phyloP scores from a whole-genome alignment of 2,888 invertebrate species.

The Eremobia ochroleuca region DNA sequence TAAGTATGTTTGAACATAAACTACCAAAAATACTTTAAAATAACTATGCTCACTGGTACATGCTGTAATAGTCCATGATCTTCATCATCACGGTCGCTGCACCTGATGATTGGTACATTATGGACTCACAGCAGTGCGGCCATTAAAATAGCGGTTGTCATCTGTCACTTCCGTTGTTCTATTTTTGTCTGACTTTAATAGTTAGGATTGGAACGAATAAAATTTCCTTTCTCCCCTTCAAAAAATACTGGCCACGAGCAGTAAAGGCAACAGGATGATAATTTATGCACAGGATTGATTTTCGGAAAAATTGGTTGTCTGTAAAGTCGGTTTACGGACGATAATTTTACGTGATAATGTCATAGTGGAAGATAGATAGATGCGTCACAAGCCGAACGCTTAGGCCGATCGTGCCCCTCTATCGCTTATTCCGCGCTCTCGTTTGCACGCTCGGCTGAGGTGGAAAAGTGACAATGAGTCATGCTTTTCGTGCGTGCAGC shows the following conservation, averaged over 20 bases:
- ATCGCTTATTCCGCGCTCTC: too few relatives aligned
- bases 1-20: background rate
- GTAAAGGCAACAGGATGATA: background rate
- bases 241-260: background rate
- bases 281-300: background rate
- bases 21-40: slow-evolving; percentile 17
- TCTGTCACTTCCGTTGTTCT: slow-evolving; percentile 11
- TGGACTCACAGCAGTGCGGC: slow-evolving; percentile 33
- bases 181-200: background rate
- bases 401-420: too few relatives aligned
- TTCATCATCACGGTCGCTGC: slow-evolving; percentile 63
- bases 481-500: too few relatives aligned
- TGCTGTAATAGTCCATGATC: slow-evolving; percentile 22
- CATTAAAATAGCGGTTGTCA: slow-evolving; percentile 23
- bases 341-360: too few relatives aligned
- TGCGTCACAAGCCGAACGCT: too few relatives aligned
- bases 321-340: too few relatives aligned
- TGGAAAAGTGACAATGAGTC: too few relatives aligned
- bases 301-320: too few relatives aligned
- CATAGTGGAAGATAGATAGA: too few relatives aligned
- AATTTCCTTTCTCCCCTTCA: background rate
- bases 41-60: slow-evolving; percentile 1
- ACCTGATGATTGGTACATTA: slow-evolving; percentile 58
- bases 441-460: too few relatives aligned
- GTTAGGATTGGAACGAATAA: background rate